Percentiles rank a stretch among this genome's conserved stretches.
Evolutionary conservation across 53 echinoderm and acorn worm genomes (phyloP).

Genomic region (Echinometra lucunter): DNA sequence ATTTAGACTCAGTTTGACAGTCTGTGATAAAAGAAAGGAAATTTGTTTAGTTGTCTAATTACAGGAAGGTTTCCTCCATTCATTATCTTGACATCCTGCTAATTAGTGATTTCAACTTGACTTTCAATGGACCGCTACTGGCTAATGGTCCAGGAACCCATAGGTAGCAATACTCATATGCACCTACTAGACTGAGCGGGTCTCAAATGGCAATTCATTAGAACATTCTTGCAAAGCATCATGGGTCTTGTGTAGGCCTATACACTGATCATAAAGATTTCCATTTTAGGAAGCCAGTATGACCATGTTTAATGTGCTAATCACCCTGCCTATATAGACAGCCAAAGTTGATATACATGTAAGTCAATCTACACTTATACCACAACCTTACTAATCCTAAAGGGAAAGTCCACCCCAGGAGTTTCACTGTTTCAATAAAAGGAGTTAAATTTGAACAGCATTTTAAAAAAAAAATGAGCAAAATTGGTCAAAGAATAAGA

Average conservation of each 20-base stretch:
- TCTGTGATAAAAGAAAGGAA: background rate
- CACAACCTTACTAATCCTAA: too few species aligned
- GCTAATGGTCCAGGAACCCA: background rate
- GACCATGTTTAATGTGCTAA: background rate
- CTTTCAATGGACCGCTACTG: background rate
- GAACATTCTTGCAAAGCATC: background rate
- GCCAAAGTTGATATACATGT: background rate
- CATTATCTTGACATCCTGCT: conserved; percentile 17
- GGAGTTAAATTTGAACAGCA: too few species aligned
- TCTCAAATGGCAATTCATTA: background rate
- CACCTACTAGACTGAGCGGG: too few species aligned
- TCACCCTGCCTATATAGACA: background rate
- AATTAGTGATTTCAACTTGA: conserved; percentile 10
- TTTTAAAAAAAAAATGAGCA: too few species aligned
- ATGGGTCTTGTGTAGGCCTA: background rate
- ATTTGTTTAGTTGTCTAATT: conserved; percentile 38
- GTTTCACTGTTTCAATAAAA: too few species aligned
- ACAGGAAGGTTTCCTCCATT: background rate
- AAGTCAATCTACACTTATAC: too few species aligned
- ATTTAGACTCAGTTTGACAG: background rate
- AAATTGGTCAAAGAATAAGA: too few species aligned
- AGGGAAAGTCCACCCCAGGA: too few species aligned
- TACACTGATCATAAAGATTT: too few species aligned
- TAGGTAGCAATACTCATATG: background rate
- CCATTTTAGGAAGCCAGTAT: too few species aligned